phyloP scores from a whole-genome alignment of 2,113 vertebrate genomes.

The Gnathonemus longibarbis region DNA sequence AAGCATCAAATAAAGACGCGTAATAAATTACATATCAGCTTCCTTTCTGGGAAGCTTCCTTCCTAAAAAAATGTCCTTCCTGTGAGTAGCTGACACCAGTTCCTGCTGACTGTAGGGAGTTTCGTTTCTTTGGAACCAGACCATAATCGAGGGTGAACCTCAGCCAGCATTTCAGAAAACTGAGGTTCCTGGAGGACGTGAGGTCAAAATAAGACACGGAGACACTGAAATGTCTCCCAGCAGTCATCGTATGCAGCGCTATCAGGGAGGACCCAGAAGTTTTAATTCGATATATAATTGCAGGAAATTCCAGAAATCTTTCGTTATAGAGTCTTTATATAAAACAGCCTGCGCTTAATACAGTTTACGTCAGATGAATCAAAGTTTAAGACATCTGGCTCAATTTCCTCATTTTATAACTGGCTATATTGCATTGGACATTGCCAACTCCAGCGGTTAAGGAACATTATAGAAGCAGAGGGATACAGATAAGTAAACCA shows the following conservation, averaged over 20 bases:
- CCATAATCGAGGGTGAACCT: not conserved
- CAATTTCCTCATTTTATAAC: not conserved
- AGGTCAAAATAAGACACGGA: conserved; percentile 1
- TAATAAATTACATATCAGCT: not conserved
- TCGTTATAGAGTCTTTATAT: not conserved
- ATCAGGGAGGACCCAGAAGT: not conserved
- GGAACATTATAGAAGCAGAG: not conserved
- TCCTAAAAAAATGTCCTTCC: not conserved
- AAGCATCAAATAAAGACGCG: not conserved
- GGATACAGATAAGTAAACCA: not conserved
- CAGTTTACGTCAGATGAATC: not conserved
- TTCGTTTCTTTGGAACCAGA: not conserved
- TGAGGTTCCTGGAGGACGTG: not conserved
- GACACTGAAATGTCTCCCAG: not conserved
- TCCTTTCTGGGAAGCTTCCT: not conserved
- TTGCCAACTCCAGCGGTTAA: not conserved
- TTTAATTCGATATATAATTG: not conserved
- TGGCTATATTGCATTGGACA: not conserved
- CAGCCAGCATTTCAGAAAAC: not conserved
- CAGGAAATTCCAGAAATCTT: not conserved
- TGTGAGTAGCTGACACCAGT: not conserved
- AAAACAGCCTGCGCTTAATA: not conserved
- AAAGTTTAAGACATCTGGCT: not conserved
- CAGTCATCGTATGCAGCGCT: not conserved
- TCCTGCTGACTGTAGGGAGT: not conserved